Evolutionary conservation across 2,888 invertebrate genomes (phyloP).

Genomic region (Cecidostiba fungosa): DNA sequence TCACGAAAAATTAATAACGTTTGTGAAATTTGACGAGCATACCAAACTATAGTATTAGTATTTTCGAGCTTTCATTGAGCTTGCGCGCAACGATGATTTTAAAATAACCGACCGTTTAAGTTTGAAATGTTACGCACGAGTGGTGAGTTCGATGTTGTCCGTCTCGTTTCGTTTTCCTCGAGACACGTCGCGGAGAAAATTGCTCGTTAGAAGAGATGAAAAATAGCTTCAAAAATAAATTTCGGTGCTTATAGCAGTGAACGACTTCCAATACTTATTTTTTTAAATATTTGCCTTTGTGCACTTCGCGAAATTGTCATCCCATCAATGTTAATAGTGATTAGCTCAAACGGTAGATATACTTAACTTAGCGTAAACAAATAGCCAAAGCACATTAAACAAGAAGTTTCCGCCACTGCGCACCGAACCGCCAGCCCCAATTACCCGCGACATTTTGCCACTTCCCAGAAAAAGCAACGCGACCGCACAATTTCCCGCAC

Average conservation of each 20-base stretch:
- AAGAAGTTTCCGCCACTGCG: constrained; percentile 10
- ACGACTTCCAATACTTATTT: neutral
- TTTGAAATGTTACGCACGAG: neutral
- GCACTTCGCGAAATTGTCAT: too few relatives aligned
- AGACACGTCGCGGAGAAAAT: constrained; percentile 41
- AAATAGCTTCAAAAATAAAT: constrained; percentile 59
- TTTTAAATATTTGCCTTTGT: neutral
- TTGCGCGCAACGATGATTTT: neutral
- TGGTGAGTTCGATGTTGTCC: constrained; percentile 31
- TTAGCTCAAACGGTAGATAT: too few relatives aligned
- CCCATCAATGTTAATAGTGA: too few relatives aligned
- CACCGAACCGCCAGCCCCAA: neutral
- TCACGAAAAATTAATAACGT: too few relatives aligned
- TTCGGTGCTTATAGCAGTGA: constrained; percentile 35
- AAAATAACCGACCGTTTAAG: constrained; percentile 39
- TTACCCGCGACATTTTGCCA: neutral
- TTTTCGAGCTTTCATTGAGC: neutral
- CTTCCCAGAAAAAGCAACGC: constrained; percentile 10
- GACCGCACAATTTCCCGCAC: neutral
- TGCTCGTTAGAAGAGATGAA: constrained; percentile 56
- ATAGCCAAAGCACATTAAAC: constrained; percentile 14
- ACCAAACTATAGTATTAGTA: too few relatives aligned
- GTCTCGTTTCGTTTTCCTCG: constrained; percentile 5
- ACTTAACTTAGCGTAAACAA: neutral
- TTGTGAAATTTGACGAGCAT: too few relatives aligned